These are phyloP conservation scores for Pelobates cultripes DNA, from an alignment of 2,797 vertebrate genomes.

Conservation along the genomic window DNA sequence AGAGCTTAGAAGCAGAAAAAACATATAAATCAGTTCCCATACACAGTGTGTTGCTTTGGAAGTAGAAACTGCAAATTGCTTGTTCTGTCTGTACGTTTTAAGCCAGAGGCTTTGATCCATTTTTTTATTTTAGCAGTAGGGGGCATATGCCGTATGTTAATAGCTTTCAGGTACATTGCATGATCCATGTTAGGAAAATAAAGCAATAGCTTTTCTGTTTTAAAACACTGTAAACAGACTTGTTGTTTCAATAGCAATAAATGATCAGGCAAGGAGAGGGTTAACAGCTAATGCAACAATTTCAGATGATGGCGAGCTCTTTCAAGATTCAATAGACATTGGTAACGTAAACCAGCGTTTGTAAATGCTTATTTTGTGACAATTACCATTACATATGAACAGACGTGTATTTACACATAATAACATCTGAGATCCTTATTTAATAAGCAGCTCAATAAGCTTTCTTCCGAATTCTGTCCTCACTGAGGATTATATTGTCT, in stretches of 20 bases:
- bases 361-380: constrained; percentile 19
- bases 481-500: constrained; percentile 26
- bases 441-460: constrained; percentile 43
- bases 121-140: constrained; percentile 54
- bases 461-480: constrained; percentile 20
- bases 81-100: constrained; percentile 18
- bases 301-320: background rate
- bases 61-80: background rate
- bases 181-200: constrained; percentile 16
- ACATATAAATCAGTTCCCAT: background rate
- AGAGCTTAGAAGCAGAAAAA: background rate
- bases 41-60: background rate
- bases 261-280: background rate
- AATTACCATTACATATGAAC: constrained; percentile 14
- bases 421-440: constrained; percentile 37
- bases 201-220: background rate
- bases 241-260: background rate
- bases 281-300: constrained; percentile 14
- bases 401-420: constrained; percentile 35
- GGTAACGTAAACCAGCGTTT: background rate
- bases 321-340: background rate
- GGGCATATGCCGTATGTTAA: constrained; percentile 53
- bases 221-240: background rate
- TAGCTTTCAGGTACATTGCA: constrained; percentile 19
- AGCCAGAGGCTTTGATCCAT: constrained; percentile 37